These are phyloP conservation scores for human (Homo sapiens) DNA, from an alignment of 2,113 vertebrate genomes.

Conservation along the genomic window DNA sequence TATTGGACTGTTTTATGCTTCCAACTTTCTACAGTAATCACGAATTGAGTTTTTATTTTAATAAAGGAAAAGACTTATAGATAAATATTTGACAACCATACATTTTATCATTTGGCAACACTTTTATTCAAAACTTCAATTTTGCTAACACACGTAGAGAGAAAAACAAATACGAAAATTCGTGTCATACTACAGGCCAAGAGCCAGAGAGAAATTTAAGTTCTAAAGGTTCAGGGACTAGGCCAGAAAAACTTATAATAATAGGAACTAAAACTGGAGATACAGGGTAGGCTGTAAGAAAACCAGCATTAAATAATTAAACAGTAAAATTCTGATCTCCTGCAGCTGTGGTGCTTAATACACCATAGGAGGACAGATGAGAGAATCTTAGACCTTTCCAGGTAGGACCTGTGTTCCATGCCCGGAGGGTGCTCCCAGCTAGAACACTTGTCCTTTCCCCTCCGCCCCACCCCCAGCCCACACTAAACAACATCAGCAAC, in stretches of 20 bases:
- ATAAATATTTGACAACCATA: background rate
- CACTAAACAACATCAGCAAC: background rate
- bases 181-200: background rate
- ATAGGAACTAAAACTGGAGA: background rate
- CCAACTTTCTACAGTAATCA: background rate
- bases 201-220: background rate
- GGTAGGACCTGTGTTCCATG: background rate
- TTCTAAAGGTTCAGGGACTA: background rate
- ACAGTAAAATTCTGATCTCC: background rate
- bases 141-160: conserved; percentile 5
- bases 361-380: background rate
- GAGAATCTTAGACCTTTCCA: background rate
- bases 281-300: background rate
- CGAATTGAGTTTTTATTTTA: background rate
- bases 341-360: background rate
- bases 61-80: background rate
- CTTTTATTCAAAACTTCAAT: conserved; percentile 15
- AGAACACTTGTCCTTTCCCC: background rate
- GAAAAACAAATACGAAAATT: background rate
- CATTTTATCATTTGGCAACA: conserved; percentile 10
- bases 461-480: too few relatives aligned
- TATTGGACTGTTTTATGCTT: background rate
- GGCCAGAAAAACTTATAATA: background rate
- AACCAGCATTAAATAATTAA: background rate
- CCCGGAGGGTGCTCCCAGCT: background rate